These are phyloP conservation scores for Parazoanthus swiftii DNA, from an alignment of 92 coral and sea anemone species.

Conservation along the genomic window DNA sequence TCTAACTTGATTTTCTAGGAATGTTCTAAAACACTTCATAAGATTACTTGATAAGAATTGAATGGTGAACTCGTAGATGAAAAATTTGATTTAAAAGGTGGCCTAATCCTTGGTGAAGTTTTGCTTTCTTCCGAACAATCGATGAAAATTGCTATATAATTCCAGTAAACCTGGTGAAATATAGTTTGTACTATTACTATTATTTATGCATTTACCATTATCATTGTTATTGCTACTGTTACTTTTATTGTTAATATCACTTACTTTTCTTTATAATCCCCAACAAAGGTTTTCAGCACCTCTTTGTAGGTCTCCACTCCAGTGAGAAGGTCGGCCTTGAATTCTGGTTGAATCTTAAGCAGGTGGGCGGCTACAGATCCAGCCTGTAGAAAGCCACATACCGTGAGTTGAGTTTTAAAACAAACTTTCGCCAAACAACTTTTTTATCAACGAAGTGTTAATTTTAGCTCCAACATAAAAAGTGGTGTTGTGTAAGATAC, in stretches of 20 bases:
- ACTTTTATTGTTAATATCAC: background rate
- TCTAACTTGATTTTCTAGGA: too few relatives aligned
- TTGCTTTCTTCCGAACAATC: too few relatives aligned
- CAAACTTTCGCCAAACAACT: background rate
- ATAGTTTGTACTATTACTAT: too few relatives aligned
- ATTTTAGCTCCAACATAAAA: background rate
- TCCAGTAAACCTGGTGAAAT: too few relatives aligned
- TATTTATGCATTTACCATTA: too few relatives aligned
- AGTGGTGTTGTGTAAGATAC: background rate
- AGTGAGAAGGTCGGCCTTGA: constrained; percentile 86
- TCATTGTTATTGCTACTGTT: too few relatives aligned
- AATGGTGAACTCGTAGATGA: too few relatives aligned
- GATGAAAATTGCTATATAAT: too few relatives aligned
- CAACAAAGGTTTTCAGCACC: constrained; percentile 71
- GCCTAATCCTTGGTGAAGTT: too few relatives aligned
- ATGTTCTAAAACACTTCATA: too few relatives aligned
- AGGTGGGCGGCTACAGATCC: constrained; percentile 84
- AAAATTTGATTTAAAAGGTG: too few relatives aligned
- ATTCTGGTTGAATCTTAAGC: constrained; percentile 88
- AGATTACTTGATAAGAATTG: too few relatives aligned
- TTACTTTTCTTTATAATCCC: constrained; percentile 93
- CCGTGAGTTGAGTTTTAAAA: background rate
- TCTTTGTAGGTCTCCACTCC: constrained; percentile 88
- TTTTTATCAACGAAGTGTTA: background rate
- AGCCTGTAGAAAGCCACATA: constrained; percentile 55